phyloP scores from a whole-genome alignment of 2,113 vertebrate genomes.

The Motacilla alba region DNA sequence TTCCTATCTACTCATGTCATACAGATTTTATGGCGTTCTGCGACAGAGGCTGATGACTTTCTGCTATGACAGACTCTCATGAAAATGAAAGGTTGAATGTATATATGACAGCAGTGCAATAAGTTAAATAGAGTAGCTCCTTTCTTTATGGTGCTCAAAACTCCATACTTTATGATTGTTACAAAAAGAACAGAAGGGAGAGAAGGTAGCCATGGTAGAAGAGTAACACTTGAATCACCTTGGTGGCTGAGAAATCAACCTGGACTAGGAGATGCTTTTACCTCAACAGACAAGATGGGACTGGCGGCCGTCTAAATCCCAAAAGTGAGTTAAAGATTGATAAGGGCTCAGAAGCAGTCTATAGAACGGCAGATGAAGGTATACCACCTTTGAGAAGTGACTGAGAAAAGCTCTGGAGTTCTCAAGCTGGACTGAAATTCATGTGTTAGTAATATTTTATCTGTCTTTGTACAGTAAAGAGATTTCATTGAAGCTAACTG shows the following conservation, averaged over 20 bases:
- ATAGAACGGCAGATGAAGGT: not conserved
- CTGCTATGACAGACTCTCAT: not conserved
- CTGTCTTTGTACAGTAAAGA: not conserved
- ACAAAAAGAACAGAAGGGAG: not conserved
- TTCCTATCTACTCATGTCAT: not conserved
- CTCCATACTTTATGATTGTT: not conserved
- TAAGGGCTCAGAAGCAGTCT: not conserved
- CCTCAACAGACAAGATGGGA: not conserved
- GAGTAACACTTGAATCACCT: not conserved
- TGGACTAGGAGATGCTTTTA: not conserved
- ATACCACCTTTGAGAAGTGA: not conserved
- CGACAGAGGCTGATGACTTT: not conserved
- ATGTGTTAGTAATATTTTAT: not conserved
- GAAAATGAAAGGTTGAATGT: not conserved
- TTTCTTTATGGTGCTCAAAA: not conserved
- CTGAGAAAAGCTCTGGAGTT: not conserved
- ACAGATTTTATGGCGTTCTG: not conserved
- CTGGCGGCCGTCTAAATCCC: not conserved
- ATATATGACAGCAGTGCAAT: not conserved
- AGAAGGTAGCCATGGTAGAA: not conserved
- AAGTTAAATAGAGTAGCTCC: not conserved
- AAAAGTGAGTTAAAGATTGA: not conserved
- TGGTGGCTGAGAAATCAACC: not conserved
- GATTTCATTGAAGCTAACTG: not conserved
- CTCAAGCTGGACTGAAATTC: not conserved